Percentiles rank a stretch among this genome's conserved stretches.
These are phyloP conservation scores for Aleiodes sp. DNA, from an alignment of 1,140 invertebrate species.

Conservation along the genomic window DNA sequence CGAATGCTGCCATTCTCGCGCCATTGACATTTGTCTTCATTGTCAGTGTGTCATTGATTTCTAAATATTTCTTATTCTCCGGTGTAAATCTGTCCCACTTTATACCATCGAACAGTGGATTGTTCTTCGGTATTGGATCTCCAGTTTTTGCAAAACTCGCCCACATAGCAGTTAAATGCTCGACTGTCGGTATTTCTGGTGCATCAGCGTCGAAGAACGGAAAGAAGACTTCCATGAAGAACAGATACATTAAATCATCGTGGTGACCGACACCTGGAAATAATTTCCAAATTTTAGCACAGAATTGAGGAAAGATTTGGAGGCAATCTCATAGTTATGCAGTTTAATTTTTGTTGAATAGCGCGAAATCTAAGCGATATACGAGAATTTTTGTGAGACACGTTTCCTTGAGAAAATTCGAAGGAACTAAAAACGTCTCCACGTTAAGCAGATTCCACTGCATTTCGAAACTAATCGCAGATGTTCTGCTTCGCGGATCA, in stretches of 20 bases:
- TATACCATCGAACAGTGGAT: constrained; percentile 51
- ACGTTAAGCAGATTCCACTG: too few relatives aligned
- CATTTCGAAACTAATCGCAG: too few relatives aligned
- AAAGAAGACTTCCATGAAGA: constrained; percentile 61
- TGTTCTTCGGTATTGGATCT: constrained; percentile 46
- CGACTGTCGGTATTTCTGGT: constrained; percentile 48
- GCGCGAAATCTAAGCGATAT: too few relatives aligned
- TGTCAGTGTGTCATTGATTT: constrained; percentile 62
- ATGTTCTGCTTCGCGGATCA: too few relatives aligned
- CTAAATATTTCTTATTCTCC: constrained; percentile 66
- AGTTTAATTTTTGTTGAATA: too few relatives aligned
- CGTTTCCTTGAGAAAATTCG: neutral
- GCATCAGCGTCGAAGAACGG: constrained; percentile 44
- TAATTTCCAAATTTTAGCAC: constrained; percentile 2
- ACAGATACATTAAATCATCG: constrained; percentile 72
- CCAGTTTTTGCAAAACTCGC: constrained; percentile 55
- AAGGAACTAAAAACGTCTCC: neutral
- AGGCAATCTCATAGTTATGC: constrained; percentile 2
- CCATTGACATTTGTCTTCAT: constrained; percentile 64
- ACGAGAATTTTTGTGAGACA: too few relatives aligned
- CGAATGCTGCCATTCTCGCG: constrained; percentile 68
- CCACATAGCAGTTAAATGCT: constrained; percentile 50
- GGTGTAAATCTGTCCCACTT: constrained; percentile 66
- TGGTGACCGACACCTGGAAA: constrained; percentile 69
- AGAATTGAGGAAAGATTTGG: constrained; percentile 34